Conservation (phyloP, 2,888 invertebrate species). For the Stegana nigrithorax region DNA sequence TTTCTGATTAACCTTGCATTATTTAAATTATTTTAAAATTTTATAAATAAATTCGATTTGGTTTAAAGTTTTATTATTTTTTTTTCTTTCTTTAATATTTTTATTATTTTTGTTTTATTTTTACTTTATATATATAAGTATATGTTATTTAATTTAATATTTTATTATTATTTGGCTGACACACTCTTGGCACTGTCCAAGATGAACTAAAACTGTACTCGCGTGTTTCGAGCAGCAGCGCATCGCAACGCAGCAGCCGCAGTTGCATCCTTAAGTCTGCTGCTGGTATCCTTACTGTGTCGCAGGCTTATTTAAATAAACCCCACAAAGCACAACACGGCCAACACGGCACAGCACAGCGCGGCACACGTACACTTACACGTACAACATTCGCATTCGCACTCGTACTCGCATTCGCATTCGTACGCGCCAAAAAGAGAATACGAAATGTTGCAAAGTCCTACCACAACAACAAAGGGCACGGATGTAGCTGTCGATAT, state of each 20-base stretch:
- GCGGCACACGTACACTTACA: too few relatives aligned
- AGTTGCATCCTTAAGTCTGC: conserved; percentile 32
- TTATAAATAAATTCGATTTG: conserved; percentile 24
- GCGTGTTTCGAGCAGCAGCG: conserved; percentile 3
- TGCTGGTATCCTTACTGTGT: conserved; percentile 26
- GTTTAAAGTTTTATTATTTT: conserved; percentile 48
- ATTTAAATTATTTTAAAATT: conserved; percentile 28
- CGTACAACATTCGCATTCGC: conserved; percentile 20
- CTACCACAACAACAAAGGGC: conserved; percentile 23
- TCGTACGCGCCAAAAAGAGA: conserved; percentile 42
- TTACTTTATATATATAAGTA: conserved; percentile 25
- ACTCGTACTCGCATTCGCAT: not conserved
- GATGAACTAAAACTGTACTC: conserved; percentile 56
- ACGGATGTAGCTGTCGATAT: conserved; percentile 30
- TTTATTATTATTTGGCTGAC: conserved; percentile 36
- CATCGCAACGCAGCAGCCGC: conserved; percentile 41
- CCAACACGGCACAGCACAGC: too few relatives aligned
- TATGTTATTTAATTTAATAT: conserved; percentile 14
- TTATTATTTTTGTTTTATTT: conserved; percentile 35
- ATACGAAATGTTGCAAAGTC: conserved; percentile 48
- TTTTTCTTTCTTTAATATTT: conserved; percentile 34
- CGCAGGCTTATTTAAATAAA: conserved; percentile 13
- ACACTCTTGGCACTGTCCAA: conserved; percentile 61
- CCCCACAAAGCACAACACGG: not conserved
- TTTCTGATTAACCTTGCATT: not conserved